Evolutionary conservation across 2,113 vertebrate genomes (phyloP), one percentile per base, ranked within the genome.

Genomic region (Theristicus caerulescens): DNA sequence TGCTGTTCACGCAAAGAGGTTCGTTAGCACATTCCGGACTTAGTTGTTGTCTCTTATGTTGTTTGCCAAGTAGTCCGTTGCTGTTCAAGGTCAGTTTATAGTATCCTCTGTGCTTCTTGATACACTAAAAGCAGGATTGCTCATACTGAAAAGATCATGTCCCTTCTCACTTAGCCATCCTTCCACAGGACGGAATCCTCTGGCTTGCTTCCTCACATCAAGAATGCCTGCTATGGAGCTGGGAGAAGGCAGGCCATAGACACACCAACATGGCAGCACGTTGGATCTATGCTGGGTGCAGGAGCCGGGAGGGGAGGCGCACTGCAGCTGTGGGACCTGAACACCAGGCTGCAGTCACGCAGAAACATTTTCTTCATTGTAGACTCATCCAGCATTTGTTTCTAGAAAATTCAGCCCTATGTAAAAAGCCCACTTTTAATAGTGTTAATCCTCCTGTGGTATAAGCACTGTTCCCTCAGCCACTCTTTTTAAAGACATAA

Each of bases 261-360:
- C 22, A 29, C 17, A 46, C 6, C n/a, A 42, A 14, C 21, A 46
- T 11, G 27, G 36, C 25, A 66, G 13, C 5, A 11, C 1, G 5
- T 19, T 1, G 0, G 46, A 16, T 10, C 21, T 3, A 1, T 27
- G 17, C n/a, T 26, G n/a, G 6, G 25, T 59, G 6, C 44, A 86
- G 31, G 6, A 80, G 9, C 32, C 2, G 5, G 16, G 54, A 91
- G 16, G 40, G 10, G 34, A 62, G 19, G n/a, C 6, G 34, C 4
- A 1, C 14, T 61, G 44, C 32, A 49, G 20, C n/a, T 42, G 29
- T 15, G 69, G 31, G 27, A 66, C 34, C 10, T n/a, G 17, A 89
- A 42, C 47, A 64, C 36, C 31, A 82, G 4, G 20, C 17, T 59
- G 29, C 17, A 59, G 38, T 38, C 47, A 47, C 0, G 2, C 21